phyloP scores from a whole-genome alignment of 2,113 vertebrate genomes.

The Mormyrus iriodes region DNA sequence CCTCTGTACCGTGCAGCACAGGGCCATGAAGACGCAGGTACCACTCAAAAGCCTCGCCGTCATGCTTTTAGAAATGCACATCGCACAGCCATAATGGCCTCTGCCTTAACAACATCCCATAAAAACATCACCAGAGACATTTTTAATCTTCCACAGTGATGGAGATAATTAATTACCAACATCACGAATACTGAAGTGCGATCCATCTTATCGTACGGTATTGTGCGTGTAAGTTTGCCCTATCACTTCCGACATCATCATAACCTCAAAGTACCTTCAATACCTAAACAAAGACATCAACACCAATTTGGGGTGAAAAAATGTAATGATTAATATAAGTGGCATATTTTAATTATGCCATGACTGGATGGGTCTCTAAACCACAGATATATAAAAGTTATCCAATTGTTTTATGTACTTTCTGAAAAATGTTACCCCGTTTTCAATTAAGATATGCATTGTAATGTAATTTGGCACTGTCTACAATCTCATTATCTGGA shows the following conservation, averaged over 20 bases:
- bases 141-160: slow-evolving; percentile 41
- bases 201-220: not conserved
- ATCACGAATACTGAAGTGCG: slow-evolving; percentile 33
- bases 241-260: not conserved
- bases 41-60: no score
- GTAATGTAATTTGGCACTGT: slow-evolving; percentile 32
- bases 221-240: not conserved
- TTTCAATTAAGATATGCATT: slow-evolving; percentile 29
- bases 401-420: not conserved
- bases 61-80: not conserved
- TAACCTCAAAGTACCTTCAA: not conserved
- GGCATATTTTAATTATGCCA: slow-evolving; percentile 3
- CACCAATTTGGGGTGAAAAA: not conserved
- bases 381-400: not conserved
- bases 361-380: not conserved
- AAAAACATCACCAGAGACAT: slow-evolving; percentile 35
- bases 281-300: not conserved
- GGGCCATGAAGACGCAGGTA: not conserved
- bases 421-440: slow-evolving; percentile 19
- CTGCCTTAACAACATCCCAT: not conserved
- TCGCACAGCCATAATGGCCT: no score
- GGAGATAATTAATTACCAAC: slow-evolving; percentile 46
- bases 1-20: not conserved
- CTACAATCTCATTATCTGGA: slow-evolving; percentile 36
- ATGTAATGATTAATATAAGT: not conserved